phyloP scores from a whole-genome alignment of 2,888 invertebrate genomes.

The Mactromeris polynyma region DNA sequence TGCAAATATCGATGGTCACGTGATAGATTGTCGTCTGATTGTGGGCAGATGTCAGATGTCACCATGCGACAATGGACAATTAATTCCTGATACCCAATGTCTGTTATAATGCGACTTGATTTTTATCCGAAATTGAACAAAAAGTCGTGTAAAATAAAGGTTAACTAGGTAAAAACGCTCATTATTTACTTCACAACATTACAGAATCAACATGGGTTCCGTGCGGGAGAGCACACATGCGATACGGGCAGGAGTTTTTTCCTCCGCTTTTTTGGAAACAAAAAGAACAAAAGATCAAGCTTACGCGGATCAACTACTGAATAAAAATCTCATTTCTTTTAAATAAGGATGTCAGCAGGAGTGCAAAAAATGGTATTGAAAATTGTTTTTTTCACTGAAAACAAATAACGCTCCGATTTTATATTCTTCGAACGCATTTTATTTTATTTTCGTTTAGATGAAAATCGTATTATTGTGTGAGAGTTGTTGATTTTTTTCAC shows the following conservation, averaged over 20 bases:
- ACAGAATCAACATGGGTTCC: not conserved
- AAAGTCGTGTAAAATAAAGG: not conserved
- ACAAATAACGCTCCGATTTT: no score
- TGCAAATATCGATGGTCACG: slow-evolving; percentile 65
- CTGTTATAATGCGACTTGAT: slow-evolving; percentile 7
- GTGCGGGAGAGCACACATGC: not conserved
- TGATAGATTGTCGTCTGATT: slow-evolving; percentile 58
- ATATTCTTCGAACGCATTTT: no score
- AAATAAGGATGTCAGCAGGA: no score
- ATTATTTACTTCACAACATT: not conserved
- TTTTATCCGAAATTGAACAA: not conserved
- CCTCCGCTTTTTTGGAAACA: not conserved
- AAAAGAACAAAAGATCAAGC: not conserved
- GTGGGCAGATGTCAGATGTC: slow-evolving; percentile 68
- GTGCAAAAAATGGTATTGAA: no score
- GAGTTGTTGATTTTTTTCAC: no score
- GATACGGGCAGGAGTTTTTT: not conserved
- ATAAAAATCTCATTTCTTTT: no score
- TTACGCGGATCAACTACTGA: no score
- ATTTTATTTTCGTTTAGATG: no score
- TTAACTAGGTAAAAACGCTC: not conserved
- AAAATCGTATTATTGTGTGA: no score
- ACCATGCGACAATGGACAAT: slow-evolving; percentile 55
- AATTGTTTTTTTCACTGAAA: no score
- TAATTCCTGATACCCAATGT: slow-evolving; percentile 42